Evolutionary conservation across 35 echinoderm and acorn worm species (phyloP).

Genomic region (Lytechinus variegatus): DNA sequence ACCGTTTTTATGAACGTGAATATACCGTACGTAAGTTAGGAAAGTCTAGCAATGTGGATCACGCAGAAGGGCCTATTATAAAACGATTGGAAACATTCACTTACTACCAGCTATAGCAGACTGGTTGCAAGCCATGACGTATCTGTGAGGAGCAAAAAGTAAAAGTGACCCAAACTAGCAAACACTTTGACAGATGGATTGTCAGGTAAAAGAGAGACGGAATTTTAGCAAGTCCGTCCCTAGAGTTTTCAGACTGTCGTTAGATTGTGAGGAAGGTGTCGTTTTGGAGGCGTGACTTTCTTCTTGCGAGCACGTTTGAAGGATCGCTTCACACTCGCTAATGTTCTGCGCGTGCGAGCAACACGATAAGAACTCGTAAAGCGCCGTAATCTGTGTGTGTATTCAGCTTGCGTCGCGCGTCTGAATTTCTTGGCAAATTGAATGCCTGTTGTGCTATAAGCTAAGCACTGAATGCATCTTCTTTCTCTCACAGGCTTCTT

Average conservation of each 20-base stretch:
- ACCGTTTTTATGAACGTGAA: too few relatives aligned
- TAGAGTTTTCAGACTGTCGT: background rate
- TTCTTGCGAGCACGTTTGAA: background rate
- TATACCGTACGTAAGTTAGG: too few relatives aligned
- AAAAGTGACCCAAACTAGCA: too few relatives aligned
- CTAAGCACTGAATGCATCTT: background rate
- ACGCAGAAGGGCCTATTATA: too few relatives aligned
- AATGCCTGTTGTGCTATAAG: background rate
- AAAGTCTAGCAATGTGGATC: too few relatives aligned
- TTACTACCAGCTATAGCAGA: too few relatives aligned
- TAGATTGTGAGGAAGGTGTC: background rate
- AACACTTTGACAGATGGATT: too few relatives aligned
- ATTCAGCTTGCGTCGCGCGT: slow-evolving; percentile 4
- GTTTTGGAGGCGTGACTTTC: background rate
- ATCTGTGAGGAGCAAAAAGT: too few relatives aligned
- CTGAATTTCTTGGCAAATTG: background rate
- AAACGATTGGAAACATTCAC: too few relatives aligned
- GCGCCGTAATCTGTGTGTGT: background rate
- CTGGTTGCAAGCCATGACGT: too few relatives aligned
- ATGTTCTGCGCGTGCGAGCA: background rate
- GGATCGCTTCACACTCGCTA: background rate
- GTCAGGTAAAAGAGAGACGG: background rate
- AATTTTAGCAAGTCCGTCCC: background rate
- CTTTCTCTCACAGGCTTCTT: background rate
- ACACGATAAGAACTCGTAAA: background rate